Base-by-base conservation (phyloP, 1,140 invertebrate genomes). In the Heliconius eleuchia region DNA sequence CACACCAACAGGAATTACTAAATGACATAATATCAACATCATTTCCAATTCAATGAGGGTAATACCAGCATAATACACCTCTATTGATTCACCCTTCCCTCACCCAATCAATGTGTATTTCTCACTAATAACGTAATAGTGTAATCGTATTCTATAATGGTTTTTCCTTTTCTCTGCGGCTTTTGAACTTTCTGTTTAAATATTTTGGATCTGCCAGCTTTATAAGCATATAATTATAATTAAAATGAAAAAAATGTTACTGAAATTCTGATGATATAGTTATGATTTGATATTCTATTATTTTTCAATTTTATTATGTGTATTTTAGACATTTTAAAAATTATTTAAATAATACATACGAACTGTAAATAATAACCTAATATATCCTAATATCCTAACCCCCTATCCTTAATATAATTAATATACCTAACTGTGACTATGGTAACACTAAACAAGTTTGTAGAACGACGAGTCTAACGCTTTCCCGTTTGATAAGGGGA, bases 81-180 rank as follows among this genome's bases (percentile, higher is more conserved):
- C 37, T 30, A 76, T 76, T 76, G 74, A 76, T 77, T 71, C 66
- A 27, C 76, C 76, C 34, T 76, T 76, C 66, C 60, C n/a, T 37
- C 34, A 37, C 34, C 74, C 37, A 76, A 72, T 79, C 78, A 60
- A 79, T 55, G 78, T 46, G 60, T 76, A 75, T 57, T 82, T 79
- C 60, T 77, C 23, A 72, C 60, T 77, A 78, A 76, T 82, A 79
- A 82, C 78, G 19, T 60, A 46, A 76, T 73, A 50, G 73, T 78
- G 74, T 71, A 77, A 60, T 76, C 71, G 71, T 37, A 34, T 74
- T 81, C 77, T 70, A 30, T 57, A 57, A 52, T 72, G 74, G 46
- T 71, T 78, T 81, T 80, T 16, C 77, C 55, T 79, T 71, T 57
- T 27, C 75, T 52, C 66, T 19, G n/a, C 37, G 71, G 52, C 57